These are phyloP conservation scores for Lycocerus yunnanus DNA, from an alignment of 2,888 invertebrate species.

Conservation along the genomic window DNA sequence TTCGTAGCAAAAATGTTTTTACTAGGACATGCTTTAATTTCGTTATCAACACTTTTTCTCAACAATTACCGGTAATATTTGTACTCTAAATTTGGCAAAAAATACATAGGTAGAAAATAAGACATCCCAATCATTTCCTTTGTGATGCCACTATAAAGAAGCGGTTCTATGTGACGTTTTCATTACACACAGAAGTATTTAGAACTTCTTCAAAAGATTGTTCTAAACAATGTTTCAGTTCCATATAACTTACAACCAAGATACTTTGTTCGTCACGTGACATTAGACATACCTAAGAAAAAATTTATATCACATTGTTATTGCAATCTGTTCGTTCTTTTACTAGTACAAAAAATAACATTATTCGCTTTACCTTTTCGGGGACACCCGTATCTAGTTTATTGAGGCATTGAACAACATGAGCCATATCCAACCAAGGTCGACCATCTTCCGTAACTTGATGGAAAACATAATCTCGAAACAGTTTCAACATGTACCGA, in stretches of 20 bases:
- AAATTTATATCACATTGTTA: conserved; percentile 14
- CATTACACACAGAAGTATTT: conserved; percentile 57
- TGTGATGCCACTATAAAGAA: conserved; percentile 22
- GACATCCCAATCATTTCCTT: conserved; percentile 41
- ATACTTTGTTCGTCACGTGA: conserved; percentile 97
- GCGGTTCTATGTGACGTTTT: conserved; percentile 39
- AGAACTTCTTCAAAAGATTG: conserved; percentile 87
- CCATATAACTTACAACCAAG: conserved; percentile 92
- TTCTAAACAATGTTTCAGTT: conserved; percentile 93
- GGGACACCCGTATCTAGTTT: conserved; percentile 84
- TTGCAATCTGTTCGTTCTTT: background rate
- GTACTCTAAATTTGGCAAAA: conserved; percentile 38
- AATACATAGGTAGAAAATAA: conserved; percentile 29
- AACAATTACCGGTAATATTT: conserved; percentile 22
- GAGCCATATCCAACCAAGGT: conserved; percentile 97
- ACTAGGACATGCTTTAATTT: background rate
- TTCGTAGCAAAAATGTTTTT: conserved; percentile 21
- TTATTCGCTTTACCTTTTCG: conserved; percentile 66
- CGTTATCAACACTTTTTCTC: background rate
- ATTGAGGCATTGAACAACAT: conserved; percentile 91
- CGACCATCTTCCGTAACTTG: conserved; percentile 89
- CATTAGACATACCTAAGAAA: conserved; percentile 85
- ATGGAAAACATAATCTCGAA: conserved; percentile 97
- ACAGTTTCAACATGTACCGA: conserved; percentile 96
- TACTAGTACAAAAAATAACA: background rate